Base-by-base conservation (phyloP, 2,888 invertebrate species). In the Acanthoscelides obtectus region DNA sequence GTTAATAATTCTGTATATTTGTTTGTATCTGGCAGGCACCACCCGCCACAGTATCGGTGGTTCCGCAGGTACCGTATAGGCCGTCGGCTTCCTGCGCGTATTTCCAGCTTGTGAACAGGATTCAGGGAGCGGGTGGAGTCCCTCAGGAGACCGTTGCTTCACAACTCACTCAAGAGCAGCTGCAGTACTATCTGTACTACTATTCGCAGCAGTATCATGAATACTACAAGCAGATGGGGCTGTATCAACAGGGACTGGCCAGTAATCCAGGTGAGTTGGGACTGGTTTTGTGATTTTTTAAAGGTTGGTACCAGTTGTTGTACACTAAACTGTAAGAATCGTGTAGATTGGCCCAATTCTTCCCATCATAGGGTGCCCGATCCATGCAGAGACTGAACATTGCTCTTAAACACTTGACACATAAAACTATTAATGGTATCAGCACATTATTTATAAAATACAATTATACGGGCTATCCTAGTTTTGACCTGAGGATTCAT, bases 21-120 rank as follows among this genome's bases (percentile, higher is more conserved):
- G 45, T 45, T 45, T 45, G 76, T 77, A 76, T 77, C 76, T 74
- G 74, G 74, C 77, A 76, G 77, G 76, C 74, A 69, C 70, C 72
- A 66, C 65, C 75, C 65, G 73, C 76, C 67, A 71, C 73, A 67
- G 73, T 75, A 68, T 70, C 73, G 67, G 71, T 75, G 72, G 69
- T 81, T 74, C 92, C 84, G 84, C 89, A 85, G 75, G 88, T 91
- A 81, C 90, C 90, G 72, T 95, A 94, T 86, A 93, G 93, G 81
- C 94, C 94, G 17, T 93, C 94, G 1, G 92, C 93, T 0, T 93
- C 95, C 87, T 95, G 95, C 85, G 91, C 95, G 73, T 97, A 96
- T 85, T 94, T 94, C 8, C 92, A 95, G 88, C 87, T 97, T 76
- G 94, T 96, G 67, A 94, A 92, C 80, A 93, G 94, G 84, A 94